Percentiles rank a stretch among this genome's conserved stretches.
phyloP scores from a whole-genome alignment of 2,888 invertebrate species.

The Tipula unca region DNA sequence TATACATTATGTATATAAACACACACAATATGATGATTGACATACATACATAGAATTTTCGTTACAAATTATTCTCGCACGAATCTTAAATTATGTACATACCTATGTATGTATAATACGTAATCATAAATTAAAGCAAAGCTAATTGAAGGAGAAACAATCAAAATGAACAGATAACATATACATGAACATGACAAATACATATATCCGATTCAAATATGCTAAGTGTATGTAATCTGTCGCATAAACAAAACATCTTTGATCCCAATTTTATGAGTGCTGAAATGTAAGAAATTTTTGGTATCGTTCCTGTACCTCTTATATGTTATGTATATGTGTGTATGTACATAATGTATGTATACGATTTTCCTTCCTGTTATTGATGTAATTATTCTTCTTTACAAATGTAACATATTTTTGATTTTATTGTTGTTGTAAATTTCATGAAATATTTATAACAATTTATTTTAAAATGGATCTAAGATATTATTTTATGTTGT shows the following conservation, averaged over 20 bases:
- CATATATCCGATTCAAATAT: neutral
- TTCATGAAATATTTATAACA: neutral
- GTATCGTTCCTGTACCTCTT: neutral
- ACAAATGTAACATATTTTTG: neutral
- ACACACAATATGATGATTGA: too few species aligned
- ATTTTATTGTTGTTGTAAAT: neutral
- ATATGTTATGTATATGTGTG: too few species aligned
- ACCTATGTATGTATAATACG: too few species aligned
- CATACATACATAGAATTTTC: too few species aligned
- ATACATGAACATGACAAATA: neutral
- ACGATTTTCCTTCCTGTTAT: neutral
- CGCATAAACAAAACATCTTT: neutral
- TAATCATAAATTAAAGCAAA: neutral
- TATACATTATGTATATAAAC: neutral
- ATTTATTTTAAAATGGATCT: conserved; percentile 8
- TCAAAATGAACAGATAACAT: neutral
- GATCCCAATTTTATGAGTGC: neutral
- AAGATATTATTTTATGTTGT: neutral
- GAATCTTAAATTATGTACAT: neutral
- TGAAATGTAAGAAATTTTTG: neutral
- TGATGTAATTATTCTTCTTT: neutral
- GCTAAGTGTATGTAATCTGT: neutral
- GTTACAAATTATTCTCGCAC: neutral
- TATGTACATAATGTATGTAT: neutral
- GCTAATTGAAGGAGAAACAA: neutral